Evolutionary conservation across 2,888 invertebrate species (phyloP), one percentile per base, ranked within the genome.

Genomic region (Zhuqinia jingwanae): DNA sequence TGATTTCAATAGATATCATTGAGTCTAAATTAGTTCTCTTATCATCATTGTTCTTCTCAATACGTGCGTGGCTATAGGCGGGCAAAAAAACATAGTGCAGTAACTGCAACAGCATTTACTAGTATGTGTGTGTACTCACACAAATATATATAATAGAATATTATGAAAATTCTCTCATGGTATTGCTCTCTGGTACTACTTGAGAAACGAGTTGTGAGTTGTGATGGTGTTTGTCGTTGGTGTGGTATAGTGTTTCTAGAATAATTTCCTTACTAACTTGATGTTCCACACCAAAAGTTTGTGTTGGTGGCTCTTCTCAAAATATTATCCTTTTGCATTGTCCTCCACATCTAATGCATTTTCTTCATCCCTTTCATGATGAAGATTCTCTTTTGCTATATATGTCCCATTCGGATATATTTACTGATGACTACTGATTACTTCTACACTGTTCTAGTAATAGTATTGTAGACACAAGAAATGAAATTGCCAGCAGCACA

Each of bases 1-100:
- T 86, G 80, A 80, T 86, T 86, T 86, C 85, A 86, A 86, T 86
- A 80, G 80, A 76, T 86, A 80, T 80, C 80, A 86, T 86, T 81
- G 80, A 85, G 85, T 68, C 85, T 80, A 86, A 86, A 86, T 86
- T 86, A 81, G 85, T 81, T 86, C 80, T 76, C 85, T 76, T 81
- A 78, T 86, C 80, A 79, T 85, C 75, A 79, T 73, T 75, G 70
- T 80, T 65, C 76, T 75, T 86, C n/a, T n/a, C 84, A 84, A 84
- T 63, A 30, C 45, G 70, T 30, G 17, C 25, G 42, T 68, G 45
- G 11, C 45, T 3, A n/a, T n/a, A 68, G 68, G 45, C 68, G 22
- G 68, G 17, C 68, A 45, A 22, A 68, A 42, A 36, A 58, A 50
- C 36, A 56, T 6, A 36, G 47, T 27, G 15, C 60, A 60, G 25